Percentiles rank a stretch among this genome's conserved stretches.
Conservation (phyloP, 2,113 vertebrate genomes). For the Penelope pileata region DNA sequence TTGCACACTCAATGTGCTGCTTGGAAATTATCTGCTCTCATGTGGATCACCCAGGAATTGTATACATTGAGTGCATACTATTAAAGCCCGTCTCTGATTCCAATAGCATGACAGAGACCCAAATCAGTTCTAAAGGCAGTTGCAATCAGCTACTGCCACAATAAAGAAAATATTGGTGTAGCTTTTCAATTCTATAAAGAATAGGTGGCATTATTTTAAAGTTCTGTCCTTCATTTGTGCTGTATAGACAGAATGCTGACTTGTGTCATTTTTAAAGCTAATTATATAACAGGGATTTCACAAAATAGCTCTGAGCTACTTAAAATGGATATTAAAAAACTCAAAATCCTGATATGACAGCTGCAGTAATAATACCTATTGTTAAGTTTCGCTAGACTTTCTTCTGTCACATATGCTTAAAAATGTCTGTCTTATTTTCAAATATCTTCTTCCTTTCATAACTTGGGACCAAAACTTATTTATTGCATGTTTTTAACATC, state of each 20-base stretch:
- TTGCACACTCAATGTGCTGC: neutral
- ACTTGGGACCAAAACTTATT: constrained; percentile 30
- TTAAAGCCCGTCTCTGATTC: neutral
- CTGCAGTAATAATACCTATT: constrained; percentile 34
- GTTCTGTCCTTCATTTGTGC: neutral
- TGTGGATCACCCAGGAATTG: neutral
- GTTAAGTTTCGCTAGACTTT: constrained; percentile 53
- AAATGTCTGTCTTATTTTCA: constrained; percentile 44
- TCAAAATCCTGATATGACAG: constrained; percentile 29
- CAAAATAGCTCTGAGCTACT: constrained; percentile 32
- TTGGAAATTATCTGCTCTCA: neutral
- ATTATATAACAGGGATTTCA: constrained; percentile 55
- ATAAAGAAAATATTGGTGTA: neutral
- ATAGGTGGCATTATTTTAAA: neutral
- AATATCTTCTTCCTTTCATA: constrained; percentile 19
- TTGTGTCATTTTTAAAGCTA: constrained; percentile 21
- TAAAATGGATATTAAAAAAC: constrained; percentile 45
- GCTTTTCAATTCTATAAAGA: constrained; percentile 30
- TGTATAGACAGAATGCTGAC: constrained; percentile 4
- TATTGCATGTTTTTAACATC: constrained; percentile 41
- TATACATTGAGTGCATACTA: neutral
- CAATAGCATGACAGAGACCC: neutral
- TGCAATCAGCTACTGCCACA: neutral
- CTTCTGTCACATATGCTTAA: constrained; percentile 13
- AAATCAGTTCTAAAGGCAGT: constrained; percentile 37